These are phyloP conservation scores for Phalanger gymnotis DNA, from an alignment of 2,797 vertebrate species.

Conservation along the genomic window DNA sequence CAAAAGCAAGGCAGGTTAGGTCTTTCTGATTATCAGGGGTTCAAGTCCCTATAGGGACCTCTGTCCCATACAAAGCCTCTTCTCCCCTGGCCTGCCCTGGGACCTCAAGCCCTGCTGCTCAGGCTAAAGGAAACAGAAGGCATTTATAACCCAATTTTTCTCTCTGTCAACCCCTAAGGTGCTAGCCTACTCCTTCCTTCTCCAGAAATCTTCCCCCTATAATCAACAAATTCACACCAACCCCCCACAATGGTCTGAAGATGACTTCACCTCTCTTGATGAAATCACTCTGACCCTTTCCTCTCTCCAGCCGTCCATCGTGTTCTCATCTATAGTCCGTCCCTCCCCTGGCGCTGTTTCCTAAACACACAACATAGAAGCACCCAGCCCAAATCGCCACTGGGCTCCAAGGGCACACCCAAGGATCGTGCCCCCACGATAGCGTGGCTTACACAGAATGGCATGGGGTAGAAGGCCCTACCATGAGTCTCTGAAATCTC, in stretches of 20 bases:
- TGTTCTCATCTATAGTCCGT: neutral
- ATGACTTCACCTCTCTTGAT: neutral
- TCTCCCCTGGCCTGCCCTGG: neutral
- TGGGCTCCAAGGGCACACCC: neutral
- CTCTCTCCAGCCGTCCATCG: neutral
- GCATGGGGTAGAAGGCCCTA: neutral
- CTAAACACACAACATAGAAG: neutral
- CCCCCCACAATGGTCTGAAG: neutral
- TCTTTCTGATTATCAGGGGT: neutral
- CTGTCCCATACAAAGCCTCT: neutral
- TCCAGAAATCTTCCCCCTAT: neutral
- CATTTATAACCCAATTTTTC: neutral
- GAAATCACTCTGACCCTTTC: neutral
- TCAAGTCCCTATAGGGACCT: constrained; percentile 8
- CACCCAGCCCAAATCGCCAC: neutral
- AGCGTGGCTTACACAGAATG: neutral
- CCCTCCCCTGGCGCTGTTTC: neutral
- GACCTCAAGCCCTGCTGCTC: neutral
- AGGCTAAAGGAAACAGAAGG: neutral
- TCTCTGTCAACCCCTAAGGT: constrained; percentile 2
- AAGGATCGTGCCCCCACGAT: rapidly evolving
- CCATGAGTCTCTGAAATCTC: neutral
- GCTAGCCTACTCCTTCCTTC: neutral
- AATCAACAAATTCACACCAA: neutral
- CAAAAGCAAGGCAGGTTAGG: constrained; percentile 27